These are phyloP conservation scores for Ptilonorhynchus violaceus DNA, from an alignment of 2,113 vertebrate genomes.

Conservation along the genomic window DNA sequence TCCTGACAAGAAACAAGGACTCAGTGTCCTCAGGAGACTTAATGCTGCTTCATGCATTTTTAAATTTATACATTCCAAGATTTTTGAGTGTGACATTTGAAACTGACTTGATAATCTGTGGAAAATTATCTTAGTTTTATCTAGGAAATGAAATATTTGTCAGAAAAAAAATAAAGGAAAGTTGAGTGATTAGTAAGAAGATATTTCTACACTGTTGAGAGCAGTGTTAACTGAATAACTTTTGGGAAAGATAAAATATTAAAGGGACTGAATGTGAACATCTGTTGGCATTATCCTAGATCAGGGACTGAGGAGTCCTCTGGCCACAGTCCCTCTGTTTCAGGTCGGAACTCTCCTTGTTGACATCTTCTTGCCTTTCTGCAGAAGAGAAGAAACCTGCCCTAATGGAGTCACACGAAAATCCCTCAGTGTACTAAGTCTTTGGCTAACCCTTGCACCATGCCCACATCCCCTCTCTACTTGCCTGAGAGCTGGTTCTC, in stretches of 20 bases:
- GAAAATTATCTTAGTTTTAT: conserved; percentile 14
- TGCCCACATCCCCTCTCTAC: background rate
- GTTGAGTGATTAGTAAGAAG: background rate
- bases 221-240: background rate
- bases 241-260: background rate
- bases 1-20: conserved; percentile 54
- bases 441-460: background rate
- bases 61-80: conserved; percentile 40
- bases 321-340: background rate
- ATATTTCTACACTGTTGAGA: background rate
- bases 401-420: background rate
- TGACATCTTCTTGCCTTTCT: background rate
- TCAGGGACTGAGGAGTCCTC: background rate
- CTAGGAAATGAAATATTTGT: background rate
- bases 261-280: background rate
- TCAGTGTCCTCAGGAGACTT: conserved; percentile 56
- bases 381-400: background rate
- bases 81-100: conserved; percentile 58
- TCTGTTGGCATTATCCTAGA: background rate
- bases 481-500: background rate
- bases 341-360: background rate
- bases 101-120: conserved; percentile 8
- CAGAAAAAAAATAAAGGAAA: background rate
- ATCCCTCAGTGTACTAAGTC: background rate
- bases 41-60: conserved; percentile 68